Conservation (phyloP, 2,797 vertebrate genomes). For the Malacoraja senta region DNA sequence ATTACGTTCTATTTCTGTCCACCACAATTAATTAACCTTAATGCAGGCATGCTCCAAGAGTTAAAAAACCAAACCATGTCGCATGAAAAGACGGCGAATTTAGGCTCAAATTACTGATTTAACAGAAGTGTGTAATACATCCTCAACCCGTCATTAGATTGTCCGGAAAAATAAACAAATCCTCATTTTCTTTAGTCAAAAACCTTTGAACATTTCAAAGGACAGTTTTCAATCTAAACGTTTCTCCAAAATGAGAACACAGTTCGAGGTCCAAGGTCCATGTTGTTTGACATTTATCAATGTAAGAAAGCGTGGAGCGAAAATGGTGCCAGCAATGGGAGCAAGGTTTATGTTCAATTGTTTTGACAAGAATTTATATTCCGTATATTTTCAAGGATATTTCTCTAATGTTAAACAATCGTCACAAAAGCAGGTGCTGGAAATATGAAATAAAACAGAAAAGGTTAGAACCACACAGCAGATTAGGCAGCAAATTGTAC, state of each 20-base stretch:
- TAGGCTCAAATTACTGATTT: neutral
- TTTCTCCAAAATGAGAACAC: neutral
- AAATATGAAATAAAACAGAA: too few species aligned
- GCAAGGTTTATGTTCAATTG: neutral
- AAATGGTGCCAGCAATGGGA: neutral
- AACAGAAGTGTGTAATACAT: neutral
- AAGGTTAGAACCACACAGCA: too few species aligned
- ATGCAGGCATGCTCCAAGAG: neutral
- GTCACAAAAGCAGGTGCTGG: too few species aligned
- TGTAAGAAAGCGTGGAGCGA: neutral
- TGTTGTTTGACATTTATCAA: neutral
- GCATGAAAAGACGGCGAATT: neutral
- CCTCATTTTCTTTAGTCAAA: neutral
- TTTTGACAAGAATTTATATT: neutral
- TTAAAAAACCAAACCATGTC: neutral
- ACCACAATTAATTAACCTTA: neutral
- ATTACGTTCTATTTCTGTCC: neutral
- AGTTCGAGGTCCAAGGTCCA: neutral
- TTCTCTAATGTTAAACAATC: neutral
- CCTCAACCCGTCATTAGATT: neutral
- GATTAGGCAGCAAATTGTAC: too few species aligned
- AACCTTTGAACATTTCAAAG: neutral
- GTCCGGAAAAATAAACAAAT: neutral
- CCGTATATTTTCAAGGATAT: neutral
- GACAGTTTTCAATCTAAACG: neutral